Evolutionary conservation across 2,888 invertebrate species (phyloP).

Genomic region (Archaeoteleia sp.): DNA sequence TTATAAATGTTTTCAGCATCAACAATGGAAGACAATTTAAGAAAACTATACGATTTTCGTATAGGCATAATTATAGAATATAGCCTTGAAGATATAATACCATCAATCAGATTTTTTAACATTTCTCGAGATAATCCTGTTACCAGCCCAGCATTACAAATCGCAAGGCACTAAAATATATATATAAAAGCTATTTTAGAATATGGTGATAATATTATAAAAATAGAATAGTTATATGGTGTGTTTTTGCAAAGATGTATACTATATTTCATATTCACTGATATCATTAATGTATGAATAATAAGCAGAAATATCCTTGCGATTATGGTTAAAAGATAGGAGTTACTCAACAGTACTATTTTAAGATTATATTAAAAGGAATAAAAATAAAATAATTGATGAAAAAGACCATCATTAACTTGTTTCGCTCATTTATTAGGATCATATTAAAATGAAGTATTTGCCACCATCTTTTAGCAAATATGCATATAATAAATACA

Average conservation of each 20-base stretch:
- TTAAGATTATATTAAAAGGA: too few species aligned
- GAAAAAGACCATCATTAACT: too few species aligned
- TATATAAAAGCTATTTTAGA: too few species aligned
- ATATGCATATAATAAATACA: constrained; percentile 10
- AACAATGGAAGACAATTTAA: constrained; percentile 77
- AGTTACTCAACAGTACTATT: too few species aligned
- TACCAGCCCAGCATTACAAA: constrained; percentile 92
- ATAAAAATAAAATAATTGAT: too few species aligned
- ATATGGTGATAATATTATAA: too few species aligned
- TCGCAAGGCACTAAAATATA: constrained; percentile 80
- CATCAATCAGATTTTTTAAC: constrained; percentile 77
- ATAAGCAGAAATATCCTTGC: too few species aligned
- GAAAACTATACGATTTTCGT: constrained; percentile 88
- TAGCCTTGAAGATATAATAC: constrained; percentile 75
- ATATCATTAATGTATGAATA: too few species aligned
- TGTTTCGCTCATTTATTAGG: too few species aligned
- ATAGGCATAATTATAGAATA: constrained; percentile 83
- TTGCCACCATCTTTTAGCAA: neutral
- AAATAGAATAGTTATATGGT: constrained; percentile 14
- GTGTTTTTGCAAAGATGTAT: constrained; percentile 6
- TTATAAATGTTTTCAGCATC: constrained; percentile 79
- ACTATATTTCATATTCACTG: too few species aligned
- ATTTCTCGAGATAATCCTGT: constrained; percentile 84
- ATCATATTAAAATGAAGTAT: neutral
- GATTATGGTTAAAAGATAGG: too few species aligned